Base-by-base conservation (phyloP, 2,888 invertebrate species). In the Acanthoscelides obtectus region DNA sequence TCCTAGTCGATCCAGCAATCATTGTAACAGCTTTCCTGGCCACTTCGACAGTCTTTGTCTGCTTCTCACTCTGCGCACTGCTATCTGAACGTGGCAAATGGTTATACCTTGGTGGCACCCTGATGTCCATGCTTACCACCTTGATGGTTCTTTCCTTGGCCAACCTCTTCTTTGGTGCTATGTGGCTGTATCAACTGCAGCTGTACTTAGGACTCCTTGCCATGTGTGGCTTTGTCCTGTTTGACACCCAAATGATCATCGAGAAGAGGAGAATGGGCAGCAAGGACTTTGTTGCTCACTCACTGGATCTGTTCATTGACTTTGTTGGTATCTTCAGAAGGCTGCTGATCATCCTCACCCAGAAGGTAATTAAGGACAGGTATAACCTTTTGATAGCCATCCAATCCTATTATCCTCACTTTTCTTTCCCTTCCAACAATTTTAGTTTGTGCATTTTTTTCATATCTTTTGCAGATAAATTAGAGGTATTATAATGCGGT, bases 201-300 rank as follows among this genome's bases (percentile, higher is more conserved):
- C 87, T 98, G 70, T 98, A 98, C 84, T 85, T 95, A 77, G 98
- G 98, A 74, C 88, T 99, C 70, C 88, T 92, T 78, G 88, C 97
- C 67, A 96, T 98, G 94, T 97, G 97, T 83, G 97, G 93, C 72
- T 99, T 98, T 86, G 92, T 99, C 19, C 88, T 99, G 76, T 99
- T 95, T 82, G 99, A 99, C 86, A 99, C 99, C n/a, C 98, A 98
- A 87, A 87, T 95, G 77, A 98, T 98, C 78, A 93, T 98, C 80
- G 97, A 97, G 86, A 98, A 98, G 85, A 91, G 93, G 78, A 91
- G 95, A 75, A 89, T 90, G 86, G 98, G 98, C 74, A 97, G 91
- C 88, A 94, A 93, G 84, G 98, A 99, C 87, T 98, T 94, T 84
- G 93, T 99, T 77, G 90, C 91, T 85, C 98, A 98, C 86, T 93